Base-by-base conservation (phyloP, 2,888 invertebrate genomes). In the Poecilus cupreus region DNA sequence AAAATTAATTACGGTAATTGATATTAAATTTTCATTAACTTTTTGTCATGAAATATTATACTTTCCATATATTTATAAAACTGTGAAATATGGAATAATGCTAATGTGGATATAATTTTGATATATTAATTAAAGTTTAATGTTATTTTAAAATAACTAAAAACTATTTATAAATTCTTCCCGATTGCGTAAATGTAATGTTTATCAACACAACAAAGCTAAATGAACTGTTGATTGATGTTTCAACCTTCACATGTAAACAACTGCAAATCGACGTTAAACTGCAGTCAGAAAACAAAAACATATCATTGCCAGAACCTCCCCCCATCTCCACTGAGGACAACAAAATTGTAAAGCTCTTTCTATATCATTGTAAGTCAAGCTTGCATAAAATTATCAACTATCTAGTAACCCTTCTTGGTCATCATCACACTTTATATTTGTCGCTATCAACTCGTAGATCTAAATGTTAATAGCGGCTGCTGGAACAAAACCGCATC, bases 391-490 rank as follows among this genome's bases (percentile, higher is more conserved):
- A 32, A 32, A 32, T 43, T n/a, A 43, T 2, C 43, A 43, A 43
- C 51, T 51, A 51, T 51, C 51, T 18, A 18, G 10, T 51, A 13
- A 51, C 51, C 18, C 51, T 51, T 43, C 11, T 10, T 43, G 43
- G 43, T 43, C 18, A 51, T 51, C 16, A 51, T 37, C 68, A 68
- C 68, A 68, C 68, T n/a, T 68, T 26, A 60, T 60, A 60, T 32
- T 60, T 60, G 32, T 24, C 32, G 26, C 60, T 51, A 51, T 60
- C 60, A 6, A n/a, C 16, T 5, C 18, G 4, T 16, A 26, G 32
- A 75, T 75, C 75, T 75, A 54, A 74, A 74, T 74, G 74, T 22
- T 74, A 74, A 74, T 70, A 43, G 74, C 74, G 26, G 74, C 74
- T 24, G 26, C 46, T 74, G 22, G 54, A 75, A 22, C 26, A 16